phyloP scores from a whole-genome alignment of 1,140 invertebrate genomes.

The Penaeus japonicus region DNA sequence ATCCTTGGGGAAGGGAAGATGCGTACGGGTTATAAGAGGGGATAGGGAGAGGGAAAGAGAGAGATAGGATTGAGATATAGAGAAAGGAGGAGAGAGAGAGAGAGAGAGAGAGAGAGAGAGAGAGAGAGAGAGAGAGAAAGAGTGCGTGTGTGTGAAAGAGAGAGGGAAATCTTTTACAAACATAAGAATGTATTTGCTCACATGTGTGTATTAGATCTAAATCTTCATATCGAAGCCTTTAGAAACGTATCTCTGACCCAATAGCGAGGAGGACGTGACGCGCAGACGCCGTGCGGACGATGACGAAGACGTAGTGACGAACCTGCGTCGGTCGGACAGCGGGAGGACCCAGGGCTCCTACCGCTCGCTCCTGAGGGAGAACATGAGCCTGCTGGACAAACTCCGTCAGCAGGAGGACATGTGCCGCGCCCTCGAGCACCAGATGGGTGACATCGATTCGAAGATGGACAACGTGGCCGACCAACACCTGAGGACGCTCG shows the following conservation, averaged over 20 bases:
- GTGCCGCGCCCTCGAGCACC: constrained; percentile 63
- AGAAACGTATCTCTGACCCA: too few species aligned
- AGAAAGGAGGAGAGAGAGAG: too few species aligned
- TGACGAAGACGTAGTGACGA: constrained; percentile 23
- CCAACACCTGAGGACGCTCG: constrained; percentile 62
- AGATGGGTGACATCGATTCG: constrained; percentile 65
- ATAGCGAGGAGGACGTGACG: constrained; percentile 42
- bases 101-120: too few species aligned
- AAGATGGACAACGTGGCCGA: constrained; percentile 62
- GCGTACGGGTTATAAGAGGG: too few species aligned
- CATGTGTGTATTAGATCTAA: too few species aligned
- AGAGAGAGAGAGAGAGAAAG: too few species aligned
- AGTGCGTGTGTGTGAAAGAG: too few species aligned
- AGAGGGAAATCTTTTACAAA: too few species aligned
- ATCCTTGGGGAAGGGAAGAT: not conserved
- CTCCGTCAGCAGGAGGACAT: constrained; percentile 66
- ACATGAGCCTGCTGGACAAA: constrained; percentile 66
- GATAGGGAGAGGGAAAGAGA: too few species aligned
- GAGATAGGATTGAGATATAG: too few species aligned
- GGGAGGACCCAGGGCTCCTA: constrained; percentile 65
- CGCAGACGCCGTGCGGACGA: constrained; percentile 4
- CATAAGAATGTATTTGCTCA: too few species aligned
- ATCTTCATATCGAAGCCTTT: too few species aligned
- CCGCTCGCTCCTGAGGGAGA: constrained; percentile 66
- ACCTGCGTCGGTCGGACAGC: constrained; percentile 51